Conservation (phyloP, 2,113 vertebrate genomes). For the Chlorodrepanis virens region DNA sequence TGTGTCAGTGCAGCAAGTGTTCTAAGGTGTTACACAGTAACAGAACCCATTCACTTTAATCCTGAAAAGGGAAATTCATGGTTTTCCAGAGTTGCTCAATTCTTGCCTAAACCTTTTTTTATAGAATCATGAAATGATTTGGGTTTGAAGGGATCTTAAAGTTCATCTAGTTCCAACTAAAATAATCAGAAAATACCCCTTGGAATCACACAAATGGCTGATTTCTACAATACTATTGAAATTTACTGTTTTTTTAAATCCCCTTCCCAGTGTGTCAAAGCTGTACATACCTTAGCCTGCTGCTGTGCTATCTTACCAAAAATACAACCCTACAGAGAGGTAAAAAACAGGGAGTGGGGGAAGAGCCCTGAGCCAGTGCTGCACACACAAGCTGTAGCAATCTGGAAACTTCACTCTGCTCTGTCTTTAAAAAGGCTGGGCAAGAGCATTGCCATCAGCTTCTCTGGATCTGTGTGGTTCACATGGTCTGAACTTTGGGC, state of each 20-base stretch:
- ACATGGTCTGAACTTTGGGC: background rate
- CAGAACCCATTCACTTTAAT: background rate
- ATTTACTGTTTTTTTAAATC: background rate
- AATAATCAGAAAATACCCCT: background rate
- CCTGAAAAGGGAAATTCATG: background rate
- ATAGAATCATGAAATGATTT: background rate
- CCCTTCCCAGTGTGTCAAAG: background rate
- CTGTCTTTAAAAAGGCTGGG: background rate
- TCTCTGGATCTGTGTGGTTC: background rate
- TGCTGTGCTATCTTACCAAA: background rate
- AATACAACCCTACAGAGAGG: background rate
- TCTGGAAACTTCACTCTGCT: background rate
- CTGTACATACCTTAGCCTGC: background rate
- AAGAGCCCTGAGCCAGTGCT: fast-evolving
- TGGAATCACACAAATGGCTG: background rate
- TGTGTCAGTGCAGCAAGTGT: background rate
- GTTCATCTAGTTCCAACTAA: background rate
- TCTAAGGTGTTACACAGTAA: background rate
- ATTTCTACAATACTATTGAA: background rate
- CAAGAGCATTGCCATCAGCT: background rate
- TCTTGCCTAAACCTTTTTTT: background rate
- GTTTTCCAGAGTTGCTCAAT: background rate
- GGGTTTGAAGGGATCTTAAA: background rate
- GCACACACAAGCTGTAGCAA: background rate
- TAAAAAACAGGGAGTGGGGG: background rate